phyloP scores from a whole-genome alignment of 1,140 invertebrate genomes.

The Drosophila auraria region DNA sequence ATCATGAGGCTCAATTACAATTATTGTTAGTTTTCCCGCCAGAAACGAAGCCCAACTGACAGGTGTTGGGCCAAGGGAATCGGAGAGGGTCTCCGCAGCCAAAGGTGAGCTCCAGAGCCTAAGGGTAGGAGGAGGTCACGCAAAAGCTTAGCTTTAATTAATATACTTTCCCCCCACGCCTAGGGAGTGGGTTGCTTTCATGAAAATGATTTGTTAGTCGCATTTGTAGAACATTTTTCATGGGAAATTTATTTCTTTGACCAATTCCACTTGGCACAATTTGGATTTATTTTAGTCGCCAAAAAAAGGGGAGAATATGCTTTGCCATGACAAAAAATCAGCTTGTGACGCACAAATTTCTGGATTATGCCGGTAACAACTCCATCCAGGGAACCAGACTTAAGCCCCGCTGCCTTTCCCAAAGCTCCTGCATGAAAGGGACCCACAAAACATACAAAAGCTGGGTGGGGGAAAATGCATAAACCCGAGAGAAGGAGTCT shows the following conservation, averaged over 20 bases:
- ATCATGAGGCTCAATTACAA: conserved; percentile 68
- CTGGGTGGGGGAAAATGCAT: conserved; percentile 33
- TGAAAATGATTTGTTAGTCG: conserved; percentile 21
- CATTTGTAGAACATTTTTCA: conserved; percentile 18
- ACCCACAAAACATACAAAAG: conserved; percentile 23
- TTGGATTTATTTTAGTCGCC: conserved; percentile 23
- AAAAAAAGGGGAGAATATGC: conserved; percentile 26
- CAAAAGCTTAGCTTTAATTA: conserved; percentile 61
- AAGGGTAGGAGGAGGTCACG: conserved; percentile 37
- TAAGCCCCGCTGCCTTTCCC: conserved; percentile 16
- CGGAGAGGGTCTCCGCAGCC: neutral
- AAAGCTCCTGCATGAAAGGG: conserved; percentile 32
- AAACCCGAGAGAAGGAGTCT: conserved; percentile 50
- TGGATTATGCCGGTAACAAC: conserved; percentile 44
- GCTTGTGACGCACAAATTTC: conserved; percentile 58
- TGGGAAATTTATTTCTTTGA: conserved; percentile 33
- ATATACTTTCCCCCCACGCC: conserved; percentile 35
- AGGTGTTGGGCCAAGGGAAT: conserved; percentile 44
- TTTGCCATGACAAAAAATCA: conserved; percentile 50
- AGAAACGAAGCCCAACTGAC: conserved; percentile 53
- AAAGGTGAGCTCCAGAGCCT: neutral
- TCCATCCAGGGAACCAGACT: conserved; percentile 13
- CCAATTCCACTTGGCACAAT: conserved; percentile 20
- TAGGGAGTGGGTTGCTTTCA: neutral
- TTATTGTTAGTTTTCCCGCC: conserved; percentile 65